Percentiles rank a stretch among this genome's conserved stretches.
Conservation (phyloP, 2,888 invertebrate species). For the Xestia sexstrigata region DNA sequence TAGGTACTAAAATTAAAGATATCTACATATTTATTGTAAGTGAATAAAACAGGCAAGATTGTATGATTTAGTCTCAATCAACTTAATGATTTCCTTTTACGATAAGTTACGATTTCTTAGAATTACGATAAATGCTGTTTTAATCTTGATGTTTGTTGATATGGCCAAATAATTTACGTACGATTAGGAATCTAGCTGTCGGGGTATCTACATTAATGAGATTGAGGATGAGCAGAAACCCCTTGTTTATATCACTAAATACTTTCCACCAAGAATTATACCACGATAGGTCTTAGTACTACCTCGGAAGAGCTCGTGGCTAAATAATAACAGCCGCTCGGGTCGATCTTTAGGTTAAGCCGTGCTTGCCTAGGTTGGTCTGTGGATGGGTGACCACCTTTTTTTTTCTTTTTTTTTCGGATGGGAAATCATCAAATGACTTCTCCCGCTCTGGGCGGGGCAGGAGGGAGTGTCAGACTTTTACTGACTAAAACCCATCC, state of each 20-base stretch:
- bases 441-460: too few relatives aligned
- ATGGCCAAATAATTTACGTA: constrained; percentile 6
- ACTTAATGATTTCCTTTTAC: constrained; percentile 31
- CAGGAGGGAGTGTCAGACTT: too few relatives aligned
- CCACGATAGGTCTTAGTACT: background rate
- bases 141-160: constrained; percentile 50
- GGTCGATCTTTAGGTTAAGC: too few relatives aligned
- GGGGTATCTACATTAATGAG: background rate
- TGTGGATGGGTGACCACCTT: too few relatives aligned
- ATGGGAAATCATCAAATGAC: too few relatives aligned
- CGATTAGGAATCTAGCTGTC: constrained; percentile 32
- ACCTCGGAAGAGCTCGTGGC: background rate
- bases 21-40: constrained; percentile 27
- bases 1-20: background rate
- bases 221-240: constrained; percentile 9
- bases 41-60: constrained; percentile 27
- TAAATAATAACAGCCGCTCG: too few relatives aligned
- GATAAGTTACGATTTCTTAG: constrained; percentile 41
- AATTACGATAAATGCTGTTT: constrained; percentile 29
- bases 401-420: too few relatives aligned
- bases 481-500: too few relatives aligned
- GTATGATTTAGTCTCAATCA: constrained; percentile 35
- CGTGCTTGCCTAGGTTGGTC: too few relatives aligned
- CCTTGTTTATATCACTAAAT: constrained; percentile 5
- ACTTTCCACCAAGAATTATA: too few relatives aligned